Percentiles rank a stretch among this genome's conserved stretches.
These are phyloP conservation scores for Hemithea aestivaria DNA, from an alignment of 2,888 invertebrate genomes.

Conservation along the genomic window DNA sequence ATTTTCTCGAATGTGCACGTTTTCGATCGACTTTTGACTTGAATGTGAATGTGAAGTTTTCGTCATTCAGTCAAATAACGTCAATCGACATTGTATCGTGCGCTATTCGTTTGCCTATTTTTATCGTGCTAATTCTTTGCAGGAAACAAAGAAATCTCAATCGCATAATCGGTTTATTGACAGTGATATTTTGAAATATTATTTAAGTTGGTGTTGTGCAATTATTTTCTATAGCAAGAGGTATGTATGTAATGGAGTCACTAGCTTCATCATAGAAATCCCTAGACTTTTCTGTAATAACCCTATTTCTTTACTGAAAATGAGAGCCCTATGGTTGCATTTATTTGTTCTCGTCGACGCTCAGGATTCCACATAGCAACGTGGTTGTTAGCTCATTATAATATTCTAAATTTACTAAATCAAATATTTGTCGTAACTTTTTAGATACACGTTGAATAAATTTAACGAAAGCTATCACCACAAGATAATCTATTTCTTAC, in stretches of 20 bases:
- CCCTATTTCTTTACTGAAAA: no score
- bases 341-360: no score
- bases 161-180: constrained; percentile 3
- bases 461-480: no score
- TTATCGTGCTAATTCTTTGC: constrained; percentile 23
- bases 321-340: no score
- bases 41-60: constrained; percentile 6
- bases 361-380: no score
- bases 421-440: no score
- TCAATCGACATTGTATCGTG: constrained; percentile 23
- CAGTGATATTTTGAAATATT: background rate
- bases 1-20: constrained; percentile 40
- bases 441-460: no score
- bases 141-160: background rate
- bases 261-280: background rate
- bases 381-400: no score
- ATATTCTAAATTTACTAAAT: no score
- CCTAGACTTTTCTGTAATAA: constrained; percentile 2
- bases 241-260: constrained; percentile 1
- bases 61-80: constrained; percentile 25
- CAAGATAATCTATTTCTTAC: no score
- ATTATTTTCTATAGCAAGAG: constrained; percentile 6
- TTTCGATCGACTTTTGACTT: constrained; percentile 21
- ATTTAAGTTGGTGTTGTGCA: constrained; percentile 1
- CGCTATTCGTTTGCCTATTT: constrained; percentile 18